A percentile compares a stretch with the other conserved stretches of the same genome.
These are phyloP conservation scores for Aldrovandia affinis DNA, from an alignment of 2,797 vertebrate genomes.

Conservation along the genomic window DNA sequence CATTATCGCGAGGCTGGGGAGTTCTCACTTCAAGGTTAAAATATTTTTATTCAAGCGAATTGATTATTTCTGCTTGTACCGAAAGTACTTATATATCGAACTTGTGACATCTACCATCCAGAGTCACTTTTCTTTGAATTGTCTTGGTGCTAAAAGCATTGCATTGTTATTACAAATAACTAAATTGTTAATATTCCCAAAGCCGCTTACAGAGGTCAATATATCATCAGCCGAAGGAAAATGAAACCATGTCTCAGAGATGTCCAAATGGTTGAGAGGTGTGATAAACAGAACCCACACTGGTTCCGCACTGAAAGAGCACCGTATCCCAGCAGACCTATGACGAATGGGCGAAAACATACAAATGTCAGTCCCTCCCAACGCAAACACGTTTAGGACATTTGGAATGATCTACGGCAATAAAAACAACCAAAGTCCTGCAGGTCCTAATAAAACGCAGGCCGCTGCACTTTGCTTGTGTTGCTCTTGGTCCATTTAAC, in stretches of 20 bases:
- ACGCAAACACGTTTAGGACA: constrained; percentile 67
- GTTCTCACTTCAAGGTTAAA: neutral
- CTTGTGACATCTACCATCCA: constrained; percentile 35
- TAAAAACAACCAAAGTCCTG: constrained; percentile 56
- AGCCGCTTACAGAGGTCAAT: constrained; percentile 70
- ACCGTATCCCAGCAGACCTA: constrained; percentile 53
- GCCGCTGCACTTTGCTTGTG: constrained; percentile 18
- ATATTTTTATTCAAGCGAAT: constrained; percentile 42
- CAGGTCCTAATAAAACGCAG: constrained; percentile 56
- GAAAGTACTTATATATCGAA: neutral
- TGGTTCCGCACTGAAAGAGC: constrained; percentile 49
- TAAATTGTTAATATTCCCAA: constrained; percentile 46
- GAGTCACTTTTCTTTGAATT: constrained; percentile 45
- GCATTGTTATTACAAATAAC: constrained; percentile 38
- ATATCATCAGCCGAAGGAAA: constrained; percentile 72
- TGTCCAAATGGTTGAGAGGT: constrained; percentile 72
- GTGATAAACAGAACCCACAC: constrained; percentile 63
- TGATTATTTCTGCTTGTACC: constrained; percentile 40
- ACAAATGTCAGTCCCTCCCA: constrained; percentile 58
- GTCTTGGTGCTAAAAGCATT: constrained; percentile 62
- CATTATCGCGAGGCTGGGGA: neutral
- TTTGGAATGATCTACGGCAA: constrained; percentile 65
- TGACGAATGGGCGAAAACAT: constrained; percentile 73
- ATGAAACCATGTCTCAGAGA: constrained; percentile 69
- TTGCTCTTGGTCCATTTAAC: constrained; percentile 43